Evolutionary conservation across 2,888 invertebrate genomes (phyloP), one percentile per base, ranked within the genome.

Genomic region (Nomada fucata): DNA sequence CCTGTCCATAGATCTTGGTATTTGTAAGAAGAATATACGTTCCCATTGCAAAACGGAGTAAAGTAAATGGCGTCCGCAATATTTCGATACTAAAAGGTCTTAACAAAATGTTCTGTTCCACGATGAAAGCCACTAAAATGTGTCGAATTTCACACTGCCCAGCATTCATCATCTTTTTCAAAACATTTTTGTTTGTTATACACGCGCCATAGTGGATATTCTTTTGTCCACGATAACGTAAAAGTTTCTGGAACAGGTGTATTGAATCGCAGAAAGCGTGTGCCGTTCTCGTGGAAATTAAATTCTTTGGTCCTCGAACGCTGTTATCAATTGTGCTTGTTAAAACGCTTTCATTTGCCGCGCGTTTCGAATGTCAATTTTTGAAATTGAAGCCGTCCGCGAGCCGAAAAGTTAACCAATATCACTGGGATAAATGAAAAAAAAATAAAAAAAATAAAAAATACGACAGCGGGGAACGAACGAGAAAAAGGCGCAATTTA

Each of bases 331-430:
- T 73, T 53, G 20, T 13, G 15, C 15, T n/a, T n/a, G 63, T 57
- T 55, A 55, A 57, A 64, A 18, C 10, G 67, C 26, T 67, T 72
- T 67, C 59, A 64, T 65, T 76, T 71, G n/a, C 15, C 5, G n/a
- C 44, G 36, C 15, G 67, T 52, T 50, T 50, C 64, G 63, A 52
- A 70, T 53, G 52, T 68, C 63, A 47, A 52, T 59, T 59, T 68
- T 64, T 15, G 15, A 44, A 69, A 75, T 59, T 23, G 20, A 67
- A 72, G 59, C 60, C 67, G 13, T n/a, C 18, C 50, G 29, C 52
- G 50, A 42, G 9, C 57, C 53, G 78, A 52, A 55, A 68, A 73
- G 78, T 73, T 73, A 63, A 68, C 60, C 69, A 53, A 65, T 70
- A 55, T 36, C 50, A 11, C n/a, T 23, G 57, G 15, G n/a, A n/a